Evolutionary conservation across 2,888 invertebrate genomes (phyloP).

Genomic region (Lamellibrachia satsuma): DNA sequence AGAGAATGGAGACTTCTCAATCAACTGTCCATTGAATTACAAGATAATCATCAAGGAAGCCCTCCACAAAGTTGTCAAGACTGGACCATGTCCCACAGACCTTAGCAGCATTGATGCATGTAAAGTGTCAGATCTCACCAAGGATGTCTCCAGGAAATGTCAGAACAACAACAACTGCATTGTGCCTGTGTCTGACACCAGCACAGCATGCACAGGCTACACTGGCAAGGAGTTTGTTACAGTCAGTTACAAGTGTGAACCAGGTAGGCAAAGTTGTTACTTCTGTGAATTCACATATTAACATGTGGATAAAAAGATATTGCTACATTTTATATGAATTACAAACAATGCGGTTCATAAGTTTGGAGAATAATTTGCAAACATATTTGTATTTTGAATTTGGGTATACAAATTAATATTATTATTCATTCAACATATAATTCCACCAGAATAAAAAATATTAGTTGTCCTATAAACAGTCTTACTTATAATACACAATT

Average conservation of each 20-base stretch:
- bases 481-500: too few relatives aligned
- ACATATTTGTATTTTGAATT: too few relatives aligned
- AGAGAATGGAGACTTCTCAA: not conserved
- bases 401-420: too few relatives aligned
- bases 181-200: not conserved
- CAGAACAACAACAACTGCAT: not conserved
- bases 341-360: too few relatives aligned
- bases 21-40: not conserved
- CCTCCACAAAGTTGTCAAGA: not conserved
- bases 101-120: not conserved
- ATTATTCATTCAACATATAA: too few relatives aligned
- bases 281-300: not conserved
- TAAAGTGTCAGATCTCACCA: not conserved
- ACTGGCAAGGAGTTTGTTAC: not conserved
- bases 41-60: constrained; percentile 4
- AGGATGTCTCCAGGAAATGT: not conserved
- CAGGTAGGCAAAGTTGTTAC: not conserved
- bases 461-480: too few relatives aligned
- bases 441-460: too few relatives aligned
- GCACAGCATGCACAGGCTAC: not conserved
- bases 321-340: too few relatives aligned
- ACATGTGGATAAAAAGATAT: too few relatives aligned
- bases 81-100: not conserved
- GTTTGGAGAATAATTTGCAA: too few relatives aligned
- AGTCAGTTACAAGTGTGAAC: constrained; percentile 4